Evolutionary conservation across 2,888 invertebrate genomes (phyloP).

Genomic region (Cyrtodaria siliqua): DNA sequence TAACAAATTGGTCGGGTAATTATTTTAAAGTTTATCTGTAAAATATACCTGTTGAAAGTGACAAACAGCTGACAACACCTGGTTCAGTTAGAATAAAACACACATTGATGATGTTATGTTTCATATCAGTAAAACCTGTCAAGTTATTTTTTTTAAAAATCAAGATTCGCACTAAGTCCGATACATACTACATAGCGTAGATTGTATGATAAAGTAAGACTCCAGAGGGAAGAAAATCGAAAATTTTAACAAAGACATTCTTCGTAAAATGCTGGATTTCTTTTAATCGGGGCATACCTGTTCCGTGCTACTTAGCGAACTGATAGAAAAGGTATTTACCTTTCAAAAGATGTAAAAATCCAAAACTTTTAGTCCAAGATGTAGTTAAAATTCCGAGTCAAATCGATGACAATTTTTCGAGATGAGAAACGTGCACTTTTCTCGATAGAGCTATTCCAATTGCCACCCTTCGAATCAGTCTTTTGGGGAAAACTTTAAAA

Average conservation of each 20-base stretch:
- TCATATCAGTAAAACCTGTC: too few species aligned
- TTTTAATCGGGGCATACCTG: slow-evolving; percentile 5
- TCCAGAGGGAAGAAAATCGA: background rate
- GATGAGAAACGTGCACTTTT: slow-evolving; percentile 69
- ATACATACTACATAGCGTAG: background rate
- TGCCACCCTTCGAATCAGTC: slow-evolving; percentile 51
- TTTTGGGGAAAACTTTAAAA: background rate
- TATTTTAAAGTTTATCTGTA: background rate
- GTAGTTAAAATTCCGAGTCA: slow-evolving; percentile 31
- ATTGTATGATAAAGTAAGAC: background rate
- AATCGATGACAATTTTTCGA: slow-evolving; percentile 49
- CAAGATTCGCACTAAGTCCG: too few species aligned
- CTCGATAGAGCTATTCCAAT: slow-evolving; percentile 62
- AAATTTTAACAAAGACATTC: slow-evolving; percentile 65
- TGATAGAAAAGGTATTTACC: slow-evolving; percentile 53
- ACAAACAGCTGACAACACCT: too few species aligned
- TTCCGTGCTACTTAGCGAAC: slow-evolving; percentile 28
- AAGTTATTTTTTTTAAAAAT: too few species aligned
- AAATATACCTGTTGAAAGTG: background rate
- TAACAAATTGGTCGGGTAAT: too few species aligned
- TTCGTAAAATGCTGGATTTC: slow-evolving; percentile 41
- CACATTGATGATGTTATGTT: too few species aligned
- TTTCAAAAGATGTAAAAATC: slow-evolving; percentile 46
- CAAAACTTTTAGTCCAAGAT: slow-evolving; percentile 25
- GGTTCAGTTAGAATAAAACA: too few species aligned